Evolutionary conservation across 2,797 vertebrate species (phyloP), one percentile per base, ranked within the genome.

Genomic region (Lutra lutra): DNA sequence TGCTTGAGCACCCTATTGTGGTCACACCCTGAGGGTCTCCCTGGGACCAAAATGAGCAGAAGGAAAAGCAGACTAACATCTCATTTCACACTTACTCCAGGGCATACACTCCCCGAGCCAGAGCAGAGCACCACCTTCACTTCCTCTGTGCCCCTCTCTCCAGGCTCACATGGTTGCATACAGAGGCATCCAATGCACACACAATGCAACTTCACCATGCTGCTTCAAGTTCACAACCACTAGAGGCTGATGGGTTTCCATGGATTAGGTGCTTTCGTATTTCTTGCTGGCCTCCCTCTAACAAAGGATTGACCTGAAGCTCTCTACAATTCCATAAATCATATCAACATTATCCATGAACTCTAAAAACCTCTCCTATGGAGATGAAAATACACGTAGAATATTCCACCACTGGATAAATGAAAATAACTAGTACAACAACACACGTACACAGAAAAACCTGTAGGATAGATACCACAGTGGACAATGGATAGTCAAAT

Each of bases 251-350:
- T 2, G 21, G 64, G n/a, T 86, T 84, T 72, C 84, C 58, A 40
- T 5, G 9, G 20, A 54, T 40, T 21, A 68, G 48, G 58, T 1
- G 4, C 23, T 25, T 56, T 35, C 70, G 21, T 78, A 64, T 43
- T 85, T 94, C 64, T 62, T 60, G 27, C 3, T 78, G 73, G 72
- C 25, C 82, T 86, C 72, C n/a, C 77, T 66, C 60, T 89, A 72
- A 80, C 43, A 90, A 85, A 82, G 72, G n/a, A 72, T 32, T 51
- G 85, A 66, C 48, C 78, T 60, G 51, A n/a, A 91, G 58, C 7
- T 80, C 75, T 89, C 79, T 72, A 72, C 86, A 92, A 40, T 93
- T 95, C 80, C 25, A n/a, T 54, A 91, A 84, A 84, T 68, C 25
- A 17, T 43, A 77, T n/a, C 66, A 46, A 17, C 35, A 91, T 96